Conservation (phyloP, 2,797 vertebrate genomes). For the Thalassophryne amazonica region DNA sequence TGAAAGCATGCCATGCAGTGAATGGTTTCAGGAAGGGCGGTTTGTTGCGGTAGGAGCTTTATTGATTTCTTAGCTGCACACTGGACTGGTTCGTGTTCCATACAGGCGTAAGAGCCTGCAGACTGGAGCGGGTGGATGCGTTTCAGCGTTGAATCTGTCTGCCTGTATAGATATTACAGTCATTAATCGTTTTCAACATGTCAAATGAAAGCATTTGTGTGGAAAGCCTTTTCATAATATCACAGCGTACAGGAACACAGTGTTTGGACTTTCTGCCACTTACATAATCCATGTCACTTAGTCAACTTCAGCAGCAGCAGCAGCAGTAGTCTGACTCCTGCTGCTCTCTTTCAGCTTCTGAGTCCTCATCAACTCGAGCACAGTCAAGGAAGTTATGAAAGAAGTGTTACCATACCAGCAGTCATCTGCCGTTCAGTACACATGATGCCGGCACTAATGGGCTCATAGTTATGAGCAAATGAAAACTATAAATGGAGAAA, state of each 20-base stretch:
- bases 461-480: too few relatives aligned
- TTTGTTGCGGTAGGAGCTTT: not conserved
- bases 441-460: not conserved
- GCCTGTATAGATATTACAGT: too few relatives aligned
- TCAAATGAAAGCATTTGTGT: not conserved
- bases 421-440: not conserved
- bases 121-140: not conserved
- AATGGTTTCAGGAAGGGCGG: conserved; percentile 9
- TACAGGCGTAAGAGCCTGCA: not conserved
- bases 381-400: conserved; percentile 7
- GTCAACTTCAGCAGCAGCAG: conserved; percentile 50
- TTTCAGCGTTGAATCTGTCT: not conserved
- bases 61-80: conserved; percentile 8
- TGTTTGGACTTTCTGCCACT: conserved; percentile 49
- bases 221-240: not conserved
- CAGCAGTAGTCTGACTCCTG: conserved; percentile 41
- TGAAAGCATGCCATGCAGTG: not conserved
- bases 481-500: too few relatives aligned
- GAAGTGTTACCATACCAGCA: not conserved
- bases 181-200: not conserved
- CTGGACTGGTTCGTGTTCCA: not conserved
- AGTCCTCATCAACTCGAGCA: conserved; percentile 6
- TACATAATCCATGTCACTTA: conserved; percentile 62
- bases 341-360: conserved; percentile 48
- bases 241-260: conserved; percentile 2